Evolutionary conservation across 2,113 vertebrate genomes (phyloP), one percentile per base, ranked within the genome.

Genomic region (Telmatochromis sp.): DNA sequence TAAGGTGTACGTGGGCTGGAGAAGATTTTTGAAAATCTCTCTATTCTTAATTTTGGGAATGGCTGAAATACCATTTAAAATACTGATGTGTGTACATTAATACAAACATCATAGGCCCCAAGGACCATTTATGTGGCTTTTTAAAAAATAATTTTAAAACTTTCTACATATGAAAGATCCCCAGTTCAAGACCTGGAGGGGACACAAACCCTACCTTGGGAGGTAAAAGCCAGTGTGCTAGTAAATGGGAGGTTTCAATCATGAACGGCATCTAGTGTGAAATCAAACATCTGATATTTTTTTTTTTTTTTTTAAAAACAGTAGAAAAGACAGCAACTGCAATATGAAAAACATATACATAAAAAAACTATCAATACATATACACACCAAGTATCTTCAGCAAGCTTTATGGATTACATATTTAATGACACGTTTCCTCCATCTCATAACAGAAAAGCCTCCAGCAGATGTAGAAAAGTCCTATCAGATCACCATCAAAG

Each of bases 401-500:
- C 1, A 1, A 19, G 23, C 10, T 75, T 50, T 75, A 28, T 47
- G 23, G 68, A 50, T 50, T 78, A 12, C 23, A 2, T 50, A 31
- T 78, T 31, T 51, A 51, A 33, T n/a, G n/a, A 78, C 45, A 78
- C 73, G 2, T 63, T 51, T 37, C 33, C 51, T 81, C 26, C 31
- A 4, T 31, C 2, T 15, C 4, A 2, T 68, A 42, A 53, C 68
- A 97, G 96, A 93, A 86, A 96, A 90, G 4, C 81, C 89, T 87
- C 91, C 95, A 51, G 86, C 91, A 12, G 96, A 96, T 78, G 93
- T 91, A 8, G 92, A 91, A 26, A 96, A 95, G 58, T 93, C 91
- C 19, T 96, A 93, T 89, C 91, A 90, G 85, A 87, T 97, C 21
- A 91, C 85, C 86, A 95, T 97, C 87, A 93, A 82, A 57, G 92